Evolutionary conservation across 2,888 invertebrate species (phyloP).

Genomic region (Onchidella celtica): DNA sequence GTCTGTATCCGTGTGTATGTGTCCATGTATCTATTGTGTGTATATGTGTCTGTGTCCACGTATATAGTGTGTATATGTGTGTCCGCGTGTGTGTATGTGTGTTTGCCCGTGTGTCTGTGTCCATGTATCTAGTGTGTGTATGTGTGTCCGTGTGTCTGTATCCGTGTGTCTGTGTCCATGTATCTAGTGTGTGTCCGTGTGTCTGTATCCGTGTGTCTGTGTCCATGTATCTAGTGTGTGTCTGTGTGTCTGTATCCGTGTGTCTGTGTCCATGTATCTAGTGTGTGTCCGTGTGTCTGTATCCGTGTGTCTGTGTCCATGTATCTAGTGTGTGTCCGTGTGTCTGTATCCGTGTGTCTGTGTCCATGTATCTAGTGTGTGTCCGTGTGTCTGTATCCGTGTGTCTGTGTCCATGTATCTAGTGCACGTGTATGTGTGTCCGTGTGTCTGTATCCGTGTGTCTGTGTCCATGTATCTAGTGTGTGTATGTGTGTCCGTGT

Average conservation of each 20-base stretch:
- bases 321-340: slow-evolving; percentile 5
- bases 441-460: slow-evolving; percentile 13
- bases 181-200: neutral
- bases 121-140: neutral
- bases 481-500: slow-evolving; percentile 21
- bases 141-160: neutral
- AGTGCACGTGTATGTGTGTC: neutral
- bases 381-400: slow-evolving; percentile 25
- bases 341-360: too few species aligned
- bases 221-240: too few species aligned
- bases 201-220: too few species aligned
- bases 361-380: too few species aligned
- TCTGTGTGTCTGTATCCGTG: neutral
- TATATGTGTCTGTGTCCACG: neutral
- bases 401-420: slow-evolving; percentile 16
- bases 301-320: too few species aligned
- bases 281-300: slow-evolving; percentile 5
- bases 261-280: too few species aligned
- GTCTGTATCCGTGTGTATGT: too few species aligned
- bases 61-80: too few species aligned
- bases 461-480: slow-evolving; percentile 6
- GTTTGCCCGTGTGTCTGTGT: too few species aligned
- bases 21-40: neutral
- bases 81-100: neutral
- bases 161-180: too few species aligned